Evolutionary conservation across 2,113 vertebrate species (phyloP).

Genomic region (Heptranchias perlo): DNA sequence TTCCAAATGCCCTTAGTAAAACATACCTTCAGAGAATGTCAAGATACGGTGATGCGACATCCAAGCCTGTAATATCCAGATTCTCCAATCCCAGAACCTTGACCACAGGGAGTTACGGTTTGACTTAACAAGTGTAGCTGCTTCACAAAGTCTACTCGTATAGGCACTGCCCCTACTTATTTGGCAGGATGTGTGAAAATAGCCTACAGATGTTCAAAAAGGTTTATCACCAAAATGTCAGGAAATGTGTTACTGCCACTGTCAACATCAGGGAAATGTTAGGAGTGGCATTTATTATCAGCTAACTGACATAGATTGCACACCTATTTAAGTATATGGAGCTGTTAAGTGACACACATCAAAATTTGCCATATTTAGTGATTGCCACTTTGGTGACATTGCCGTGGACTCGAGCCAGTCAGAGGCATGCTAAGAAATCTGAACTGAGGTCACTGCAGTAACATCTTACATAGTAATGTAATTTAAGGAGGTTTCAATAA

Average conservation of each 20-base stretch:
- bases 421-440: background rate
- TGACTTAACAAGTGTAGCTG: background rate
- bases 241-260: background rate
- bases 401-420: background rate
- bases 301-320: background rate
- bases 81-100: background rate
- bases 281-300: conserved; percentile 26
- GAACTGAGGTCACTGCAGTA: background rate
- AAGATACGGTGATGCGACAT: background rate
- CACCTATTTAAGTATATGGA: conserved; percentile 1
- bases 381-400: background rate
- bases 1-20: background rate
- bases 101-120: background rate
- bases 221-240: background rate
- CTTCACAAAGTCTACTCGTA: background rate
- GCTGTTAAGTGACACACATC: background rate
- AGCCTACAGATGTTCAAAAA: background rate
- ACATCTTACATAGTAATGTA: background rate
- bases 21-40: background rate
- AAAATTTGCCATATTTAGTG: conserved; percentile 27
- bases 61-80: background rate
- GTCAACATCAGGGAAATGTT: background rate
- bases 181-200: background rate
- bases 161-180: background rate
- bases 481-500: conserved; percentile 22